Conservation (phyloP, 2,888 invertebrate species). For the Sphecodes monilicornis region DNA sequence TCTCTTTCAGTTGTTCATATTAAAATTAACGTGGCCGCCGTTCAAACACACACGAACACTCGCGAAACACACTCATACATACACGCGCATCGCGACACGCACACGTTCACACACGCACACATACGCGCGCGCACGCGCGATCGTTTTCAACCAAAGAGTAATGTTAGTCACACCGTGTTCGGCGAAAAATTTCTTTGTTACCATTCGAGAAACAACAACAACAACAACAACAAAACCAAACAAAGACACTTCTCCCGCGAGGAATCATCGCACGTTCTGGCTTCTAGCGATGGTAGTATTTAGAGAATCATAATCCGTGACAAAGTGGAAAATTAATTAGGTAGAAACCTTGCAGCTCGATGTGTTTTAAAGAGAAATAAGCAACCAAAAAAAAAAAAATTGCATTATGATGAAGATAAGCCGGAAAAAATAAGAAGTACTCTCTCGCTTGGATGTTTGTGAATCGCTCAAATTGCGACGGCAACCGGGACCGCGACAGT, state of each 20-base stretch:
- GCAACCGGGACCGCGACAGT: conserved; percentile 37
- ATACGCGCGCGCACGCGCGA: not conserved
- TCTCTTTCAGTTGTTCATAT: conserved; percentile 73
- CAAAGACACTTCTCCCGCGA: conserved; percentile 42
- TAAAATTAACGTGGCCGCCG: conserved; percentile 73
- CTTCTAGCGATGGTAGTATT: conserved; percentile 67
- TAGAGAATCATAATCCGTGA: conserved; percentile 67
- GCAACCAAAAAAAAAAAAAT: conserved; percentile 45
- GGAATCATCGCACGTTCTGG: conserved; percentile 61
- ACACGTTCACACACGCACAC: not conserved
- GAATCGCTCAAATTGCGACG: conserved; percentile 71
- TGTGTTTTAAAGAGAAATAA: conserved; percentile 56
- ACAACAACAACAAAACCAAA: not conserved
- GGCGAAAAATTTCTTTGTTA: not conserved
- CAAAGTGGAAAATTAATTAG: conserved; percentile 53
- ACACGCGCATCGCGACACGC: conserved; percentile 10
- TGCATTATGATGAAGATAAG: conserved; percentile 8
- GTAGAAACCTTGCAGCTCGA: conserved; percentile 62
- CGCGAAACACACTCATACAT: not conserved
- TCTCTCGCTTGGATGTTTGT: conserved; percentile 72
- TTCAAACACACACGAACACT: conserved; percentile 15
- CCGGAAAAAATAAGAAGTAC: conserved; percentile 46
- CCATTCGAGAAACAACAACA: not conserved
- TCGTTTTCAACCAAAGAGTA: conserved; percentile 13
- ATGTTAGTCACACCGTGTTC: not conserved